Conservation (phyloP, 2,888 invertebrate species). For the Agrenia bidenticulata region DNA sequence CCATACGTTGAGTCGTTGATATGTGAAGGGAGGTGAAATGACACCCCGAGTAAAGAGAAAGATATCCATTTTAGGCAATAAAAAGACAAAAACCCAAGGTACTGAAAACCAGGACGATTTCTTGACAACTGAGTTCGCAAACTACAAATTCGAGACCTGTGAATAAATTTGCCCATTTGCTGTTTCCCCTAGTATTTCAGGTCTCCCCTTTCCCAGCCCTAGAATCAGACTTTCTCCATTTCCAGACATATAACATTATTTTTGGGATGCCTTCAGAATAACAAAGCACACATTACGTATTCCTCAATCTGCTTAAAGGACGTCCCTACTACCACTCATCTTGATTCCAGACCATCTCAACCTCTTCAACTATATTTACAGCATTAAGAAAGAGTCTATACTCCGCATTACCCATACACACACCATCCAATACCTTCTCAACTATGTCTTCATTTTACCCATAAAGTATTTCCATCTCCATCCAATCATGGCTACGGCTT, state of each 20-base stretch:
- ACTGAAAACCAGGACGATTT: slow-evolving; percentile 35
- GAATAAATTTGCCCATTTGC: slow-evolving; percentile 53
- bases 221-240: slow-evolving; percentile 48
- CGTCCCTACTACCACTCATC: slow-evolving; percentile 10
- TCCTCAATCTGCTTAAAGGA: slow-evolving; percentile 49
- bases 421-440: neutral
- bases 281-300: slow-evolving; percentile 47
- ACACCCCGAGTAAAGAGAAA: slow-evolving; percentile 35
- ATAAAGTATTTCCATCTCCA: slow-evolving; percentile 40
- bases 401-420: neutral
- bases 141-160: slow-evolving; percentile 53
- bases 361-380: slow-evolving; percentile 5
- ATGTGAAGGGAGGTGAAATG: slow-evolving; percentile 31
- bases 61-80: slow-evolving; percentile 53
- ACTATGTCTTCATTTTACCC: slow-evolving; percentile 40
- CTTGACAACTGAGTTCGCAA: slow-evolving; percentile 52
- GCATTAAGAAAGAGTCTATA: slow-evolving; percentile 4
- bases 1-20: slow-evolving; percentile 21
- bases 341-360: slow-evolving; percentile 3
- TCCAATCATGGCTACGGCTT: slow-evolving; percentile 34
- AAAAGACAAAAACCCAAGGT: slow-evolving; percentile 18
- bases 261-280: slow-evolving; percentile 47
- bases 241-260: slow-evolving; percentile 48
- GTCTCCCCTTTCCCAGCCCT: slow-evolving; percentile 15
- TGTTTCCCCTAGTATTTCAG: slow-evolving; percentile 42